Percentiles rank a stretch among this genome's conserved stretches.
Evolutionary conservation across 37 sponge, comb jelly and placozoan species (phyloP).

Genomic region (Spongilla lacustris): DNA sequence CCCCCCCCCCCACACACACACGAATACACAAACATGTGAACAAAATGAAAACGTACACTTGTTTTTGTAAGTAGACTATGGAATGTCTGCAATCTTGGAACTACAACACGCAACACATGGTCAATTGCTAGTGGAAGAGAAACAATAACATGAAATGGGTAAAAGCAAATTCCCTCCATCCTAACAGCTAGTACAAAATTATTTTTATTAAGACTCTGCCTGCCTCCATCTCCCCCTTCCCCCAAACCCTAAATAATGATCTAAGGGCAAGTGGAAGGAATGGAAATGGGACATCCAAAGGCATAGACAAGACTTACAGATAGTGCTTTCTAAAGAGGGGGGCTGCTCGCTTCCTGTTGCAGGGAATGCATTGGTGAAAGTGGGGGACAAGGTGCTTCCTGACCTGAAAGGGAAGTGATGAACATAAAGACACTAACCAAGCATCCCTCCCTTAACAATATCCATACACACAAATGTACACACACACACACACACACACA

Average conservation of each 20-base stretch:
- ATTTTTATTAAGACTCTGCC: too few relatives aligned
- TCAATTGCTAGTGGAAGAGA: background rate
- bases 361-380: background rate
- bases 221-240: too few relatives aligned
- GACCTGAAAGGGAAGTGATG: background rate
- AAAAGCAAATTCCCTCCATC: background rate
- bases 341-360: slow-evolving; percentile 2
- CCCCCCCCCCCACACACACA: background rate
- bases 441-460: background rate
- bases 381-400: background rate
- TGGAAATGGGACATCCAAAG: background rate
- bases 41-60: background rate
- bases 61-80: background rate
- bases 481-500: slow-evolving; percentile 35
- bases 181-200: too few relatives aligned
- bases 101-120: background rate
- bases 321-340: background rate
- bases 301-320: background rate
- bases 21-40: too few relatives aligned
- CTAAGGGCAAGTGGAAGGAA: too few relatives aligned
- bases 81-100: background rate
- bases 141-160: background rate
- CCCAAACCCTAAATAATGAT: too few relatives aligned
- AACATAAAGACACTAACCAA: background rate
- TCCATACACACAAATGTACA: slow-evolving; percentile 40